Conservation (phyloP, 1,140 invertebrate species). For the Polypedilum vanderplanki region DNA sequence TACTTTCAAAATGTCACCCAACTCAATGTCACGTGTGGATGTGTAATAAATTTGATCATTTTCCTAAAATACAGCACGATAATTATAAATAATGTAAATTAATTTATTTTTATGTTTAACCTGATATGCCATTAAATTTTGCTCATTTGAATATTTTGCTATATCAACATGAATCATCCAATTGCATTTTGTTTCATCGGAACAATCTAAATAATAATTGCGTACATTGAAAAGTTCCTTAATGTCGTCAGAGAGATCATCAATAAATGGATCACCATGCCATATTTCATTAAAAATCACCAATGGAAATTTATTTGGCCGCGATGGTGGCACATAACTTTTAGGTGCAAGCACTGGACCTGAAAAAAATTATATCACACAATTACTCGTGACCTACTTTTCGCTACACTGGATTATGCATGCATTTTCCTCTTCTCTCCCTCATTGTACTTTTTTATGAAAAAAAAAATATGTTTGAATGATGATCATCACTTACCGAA, state of each 20-base stretch:
- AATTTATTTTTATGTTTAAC: slow-evolving; percentile 36
- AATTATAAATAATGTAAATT: too few relatives aligned
- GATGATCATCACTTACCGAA: slow-evolving; percentile 16
- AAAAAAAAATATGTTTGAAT: background rate
- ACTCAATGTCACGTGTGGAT: slow-evolving; percentile 48
- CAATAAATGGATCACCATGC: slow-evolving; percentile 30
- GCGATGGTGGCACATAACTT: slow-evolving; percentile 22
- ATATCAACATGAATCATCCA: slow-evolving; percentile 58
- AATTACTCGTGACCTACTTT: background rate
- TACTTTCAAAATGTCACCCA: slow-evolving; percentile 52
- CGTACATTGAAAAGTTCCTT: slow-evolving; percentile 30
- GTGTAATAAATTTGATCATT: slow-evolving; percentile 54
- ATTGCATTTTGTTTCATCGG: slow-evolving; percentile 51
- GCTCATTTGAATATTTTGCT: slow-evolving; percentile 45
- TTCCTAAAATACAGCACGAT: slow-evolving; percentile 40
- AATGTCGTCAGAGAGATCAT: slow-evolving; percentile 32
- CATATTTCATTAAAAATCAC: slow-evolving; percentile 28
- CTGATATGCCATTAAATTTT: slow-evolving; percentile 61
- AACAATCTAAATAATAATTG: slow-evolving; percentile 49
- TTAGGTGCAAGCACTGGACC: slow-evolving; percentile 30
- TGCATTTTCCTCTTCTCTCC: background rate
- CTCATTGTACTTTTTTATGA: background rate
- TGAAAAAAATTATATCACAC: background rate
- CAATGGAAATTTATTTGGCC: slow-evolving; percentile 28
- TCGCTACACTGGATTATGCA: background rate